phyloP scores from a whole-genome alignment of 2,113 vertebrate species.

The Paracanthobrama guichenoti region DNA sequence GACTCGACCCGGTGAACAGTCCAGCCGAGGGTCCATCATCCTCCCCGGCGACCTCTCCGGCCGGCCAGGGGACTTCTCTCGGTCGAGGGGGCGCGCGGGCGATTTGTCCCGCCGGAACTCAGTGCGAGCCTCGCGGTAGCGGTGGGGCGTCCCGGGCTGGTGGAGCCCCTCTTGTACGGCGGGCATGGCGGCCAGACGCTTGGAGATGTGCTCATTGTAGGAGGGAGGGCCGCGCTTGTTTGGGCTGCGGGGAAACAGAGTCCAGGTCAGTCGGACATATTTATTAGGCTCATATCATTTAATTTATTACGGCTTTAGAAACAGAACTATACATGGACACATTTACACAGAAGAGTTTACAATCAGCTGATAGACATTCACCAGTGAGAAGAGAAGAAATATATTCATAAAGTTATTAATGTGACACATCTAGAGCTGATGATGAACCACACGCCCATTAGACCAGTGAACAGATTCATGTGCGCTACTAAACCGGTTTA shows the following conservation, averaged over 20 bases:
- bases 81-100: conserved; percentile 86
- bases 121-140: conserved; percentile 91
- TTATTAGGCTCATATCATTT: too few species aligned
- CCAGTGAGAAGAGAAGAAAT: neutral
- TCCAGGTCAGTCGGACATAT: neutral
- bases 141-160: conserved; percentile 91
- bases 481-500: neutral
- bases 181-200: conserved; percentile 89
- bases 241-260: conserved; percentile 76
- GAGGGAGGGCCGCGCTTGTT: conserved; percentile 97
- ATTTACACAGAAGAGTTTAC: neutral
- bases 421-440: neutral
- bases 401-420: neutral
- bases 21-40: conserved; percentile 84
- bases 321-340: neutral
- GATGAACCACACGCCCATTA: neutral
- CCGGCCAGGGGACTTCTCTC: conserved; percentile 89
- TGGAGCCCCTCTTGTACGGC: conserved; percentile 82
- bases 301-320: neutral
- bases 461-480: neutral
- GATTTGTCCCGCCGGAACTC: conserved; percentile 94
- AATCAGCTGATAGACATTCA: neutral
- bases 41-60: conserved; percentile 82
- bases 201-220: conserved; percentile 99
- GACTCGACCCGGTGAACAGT: conserved; percentile 72